A percentile compares a stretch with the other conserved stretches of the same genome.
These are phyloP conservation scores for Pollenia amentaria DNA, from an alignment of 2,888 invertebrate species.

Conservation along the genomic window DNA sequence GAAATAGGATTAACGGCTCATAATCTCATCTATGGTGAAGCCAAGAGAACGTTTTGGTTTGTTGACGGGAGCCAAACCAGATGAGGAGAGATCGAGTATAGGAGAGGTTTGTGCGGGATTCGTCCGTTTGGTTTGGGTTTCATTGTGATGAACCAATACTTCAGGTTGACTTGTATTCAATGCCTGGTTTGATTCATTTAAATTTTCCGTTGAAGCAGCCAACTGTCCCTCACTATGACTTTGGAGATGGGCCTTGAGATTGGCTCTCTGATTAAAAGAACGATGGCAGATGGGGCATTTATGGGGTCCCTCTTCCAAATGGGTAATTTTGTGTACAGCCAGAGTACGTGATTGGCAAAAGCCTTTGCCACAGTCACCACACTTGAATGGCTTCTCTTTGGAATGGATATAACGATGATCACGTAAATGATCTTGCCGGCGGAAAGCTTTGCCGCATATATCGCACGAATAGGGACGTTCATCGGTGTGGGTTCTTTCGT, in stretches of 20 bases:
- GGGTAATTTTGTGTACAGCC: conserved; percentile 97
- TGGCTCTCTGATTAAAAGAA: conserved; percentile 96
- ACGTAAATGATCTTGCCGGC: conserved; percentile 96
- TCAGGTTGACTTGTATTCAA: conserved; percentile 77
- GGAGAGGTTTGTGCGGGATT: conserved; percentile 76
- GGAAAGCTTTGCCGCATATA: conserved; percentile 97
- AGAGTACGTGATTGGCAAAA: conserved; percentile 98
- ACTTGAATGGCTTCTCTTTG: conserved; percentile 99
- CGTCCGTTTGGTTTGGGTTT: neutral
- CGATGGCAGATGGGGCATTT: conserved; percentile 95
- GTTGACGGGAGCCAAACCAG: conserved; percentile 80
- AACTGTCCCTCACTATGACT: conserved; percentile 86
- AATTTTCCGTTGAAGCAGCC: conserved; percentile 49
- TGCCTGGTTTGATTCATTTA: conserved; percentile 74
- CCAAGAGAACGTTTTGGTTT: conserved; percentile 87
- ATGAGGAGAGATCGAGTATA: conserved; percentile 86
- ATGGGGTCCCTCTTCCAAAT: conserved; percentile 96
- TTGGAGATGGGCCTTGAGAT: conserved; percentile 94
- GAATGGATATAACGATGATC: conserved; percentile 98
- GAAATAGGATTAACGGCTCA: conserved; percentile 89
- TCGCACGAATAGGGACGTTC: conserved; percentile 98
- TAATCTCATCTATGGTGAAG: conserved; percentile 95
- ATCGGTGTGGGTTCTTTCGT: conserved; percentile 98
- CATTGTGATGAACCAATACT: conserved; percentile 70
- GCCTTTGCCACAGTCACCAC: conserved; percentile 98